Base-by-base conservation (phyloP, 2,888 invertebrate species). In the Drosophila anceps region DNA sequence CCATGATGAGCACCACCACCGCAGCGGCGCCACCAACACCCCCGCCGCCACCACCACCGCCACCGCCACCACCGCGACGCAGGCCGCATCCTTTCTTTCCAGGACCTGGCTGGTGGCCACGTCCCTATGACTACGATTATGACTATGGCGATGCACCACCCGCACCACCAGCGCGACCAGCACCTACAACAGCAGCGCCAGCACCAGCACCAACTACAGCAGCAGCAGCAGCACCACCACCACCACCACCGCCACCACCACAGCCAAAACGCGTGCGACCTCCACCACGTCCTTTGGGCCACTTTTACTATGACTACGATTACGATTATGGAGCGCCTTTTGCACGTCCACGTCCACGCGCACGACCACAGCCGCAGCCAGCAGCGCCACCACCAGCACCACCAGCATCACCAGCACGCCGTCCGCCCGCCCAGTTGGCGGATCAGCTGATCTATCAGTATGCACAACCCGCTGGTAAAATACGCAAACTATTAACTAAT, bases 401-500 rank as follows among this genome's bases (percentile, higher is more conserved):
- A 2, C 51, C 50, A 1, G n/a, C 61, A n/a, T 51, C 33, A 54
- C 43, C 35, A 6, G 27, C 51, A n/a, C 79, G 57, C 20, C 80
- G 58, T 6, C 70, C 74, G 18, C 57, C 76, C 15, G 62, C 76
- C 9, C 83, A 83, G 60, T 71, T 91, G 59, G 72, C 81, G 31
- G 81, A 89, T 55, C 82, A 83, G 7, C 75, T 91, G 33, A 69
- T 88, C 66, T 91, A 90, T 80, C 91, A 91, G 79, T 91, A 88
- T 72, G 84, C 87, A 63, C 91, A 91, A 79, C 78, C 90, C 66
- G 82, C 83, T 80, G 91, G 91, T 91, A 91, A 91, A 87, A 89
- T 91, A 85, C 81, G 86, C 41, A 82, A 84, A 77, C 92, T 91
- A 79, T 79, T 92, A 83, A 87, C 84, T 91, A 92, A 89, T 86